phyloP scores from a whole-genome alignment of 2,888 invertebrate species.

The Cantharis lateralis region DNA sequence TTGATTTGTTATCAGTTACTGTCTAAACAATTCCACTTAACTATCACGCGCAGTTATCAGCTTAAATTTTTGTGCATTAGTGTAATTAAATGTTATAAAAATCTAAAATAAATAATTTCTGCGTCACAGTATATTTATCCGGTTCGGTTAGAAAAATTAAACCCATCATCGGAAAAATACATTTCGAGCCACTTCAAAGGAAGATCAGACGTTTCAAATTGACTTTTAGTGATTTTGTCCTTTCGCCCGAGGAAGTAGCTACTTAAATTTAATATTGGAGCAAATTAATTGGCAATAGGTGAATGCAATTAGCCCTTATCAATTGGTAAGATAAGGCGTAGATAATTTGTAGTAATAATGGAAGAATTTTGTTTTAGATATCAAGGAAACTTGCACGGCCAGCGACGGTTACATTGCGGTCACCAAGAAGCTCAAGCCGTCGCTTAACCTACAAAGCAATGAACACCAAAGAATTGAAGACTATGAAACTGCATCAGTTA shows the following conservation, averaged over 20 bases:
- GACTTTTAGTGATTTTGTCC: not conserved
- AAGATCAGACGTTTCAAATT: not conserved
- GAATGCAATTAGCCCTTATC: not conserved
- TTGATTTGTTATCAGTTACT: not conserved
- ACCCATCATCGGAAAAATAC: too few relatives aligned
- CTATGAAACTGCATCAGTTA: not conserved
- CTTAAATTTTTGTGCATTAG: not conserved
- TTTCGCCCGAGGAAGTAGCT: not conserved
- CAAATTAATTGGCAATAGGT: not conserved
- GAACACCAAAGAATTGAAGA: slow-evolving; percentile 19
- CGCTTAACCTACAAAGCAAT: slow-evolving; percentile 13
- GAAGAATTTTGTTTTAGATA: slow-evolving; percentile 22
- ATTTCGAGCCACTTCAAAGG: not conserved
- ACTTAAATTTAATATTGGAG: not conserved
- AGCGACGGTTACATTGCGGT: slow-evolving; percentile 25
- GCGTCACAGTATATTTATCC: not conserved
- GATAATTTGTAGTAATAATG: not conserved
- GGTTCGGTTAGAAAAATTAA: not conserved
- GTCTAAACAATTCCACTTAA: not conserved
- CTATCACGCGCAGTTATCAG: not conserved
- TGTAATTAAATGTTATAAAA: not conserved
- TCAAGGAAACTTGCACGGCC: slow-evolving; percentile 15
- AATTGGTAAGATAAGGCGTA: slow-evolving; percentile 1
- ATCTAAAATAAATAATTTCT: not conserved
- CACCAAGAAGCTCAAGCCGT: slow-evolving; percentile 20